Evolutionary conservation across 2,113 vertebrate species (phyloP), one percentile per base, ranked within the genome.

Genomic region (Oceanites oceanicus): DNA sequence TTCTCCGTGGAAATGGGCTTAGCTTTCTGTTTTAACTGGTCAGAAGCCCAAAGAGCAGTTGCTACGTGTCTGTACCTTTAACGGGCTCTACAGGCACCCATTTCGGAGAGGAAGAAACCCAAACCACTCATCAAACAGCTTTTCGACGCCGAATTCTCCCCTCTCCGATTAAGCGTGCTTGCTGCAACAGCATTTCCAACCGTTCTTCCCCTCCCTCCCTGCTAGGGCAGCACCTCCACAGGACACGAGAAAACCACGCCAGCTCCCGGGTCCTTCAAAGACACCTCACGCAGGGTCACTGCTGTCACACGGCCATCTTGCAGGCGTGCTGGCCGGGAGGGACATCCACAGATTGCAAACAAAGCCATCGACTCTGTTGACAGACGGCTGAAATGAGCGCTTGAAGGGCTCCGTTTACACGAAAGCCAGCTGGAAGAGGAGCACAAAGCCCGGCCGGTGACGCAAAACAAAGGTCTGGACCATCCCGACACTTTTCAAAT

Each of bases 171-270:
- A 4, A 74, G 55, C 2, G 10, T 3, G 13, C 19, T 56, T 17
- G 50, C 76, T 62, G 66, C 1, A 7, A 36, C 15, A 13, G 29
- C 22, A 4, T 15, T 50, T 47, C 65, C 61, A 47, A 6, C 4
- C 6, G 9, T 13, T 67, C 42, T 36, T 36, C 40, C 26, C 49
- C 42, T 29, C 74, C 26, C 25, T 52, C n/a, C 72, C 44, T 76
- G 63, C 58, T 17, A 23, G 21, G 30, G 14, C 4, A 6, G 74
- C 62, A 68, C 9, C 34, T 72, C 81, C 1, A 0, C 68, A 30
- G 40, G 50, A 44, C 53, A 50, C 0, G 0, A 86, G 44, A 30
- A 65, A 71, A 55, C 17, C 45, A 10, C 3, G 2, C 3, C 1
- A 18, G n/a, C n/a, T 34, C 86, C 56, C 40, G 13, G 23, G 18